Evolutionary conservation across 2,113 vertebrate species (phyloP).

Genomic region (Macrotis lagotis): DNA sequence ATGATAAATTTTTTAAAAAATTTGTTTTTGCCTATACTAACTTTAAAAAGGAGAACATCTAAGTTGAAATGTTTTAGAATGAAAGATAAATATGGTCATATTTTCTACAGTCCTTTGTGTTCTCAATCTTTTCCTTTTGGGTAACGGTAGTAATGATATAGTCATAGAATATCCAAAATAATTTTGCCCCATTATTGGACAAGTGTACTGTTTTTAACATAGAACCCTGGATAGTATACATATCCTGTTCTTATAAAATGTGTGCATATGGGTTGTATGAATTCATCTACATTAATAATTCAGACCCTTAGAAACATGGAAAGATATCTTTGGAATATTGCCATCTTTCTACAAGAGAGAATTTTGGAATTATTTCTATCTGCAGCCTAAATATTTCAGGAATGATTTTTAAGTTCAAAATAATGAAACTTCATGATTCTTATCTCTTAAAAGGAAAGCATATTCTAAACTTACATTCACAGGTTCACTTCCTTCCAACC

Average conservation of each 20-base stretch:
- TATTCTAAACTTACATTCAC: not conserved
- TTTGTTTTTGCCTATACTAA: conserved; percentile 40
- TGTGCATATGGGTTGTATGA: not conserved
- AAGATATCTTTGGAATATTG: not conserved
- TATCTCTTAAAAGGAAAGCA: not conserved
- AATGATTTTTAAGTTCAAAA: not conserved
- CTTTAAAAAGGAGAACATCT: not conserved
- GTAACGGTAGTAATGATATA: not conserved
- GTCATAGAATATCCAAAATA: not conserved
- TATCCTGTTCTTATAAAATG: not conserved
- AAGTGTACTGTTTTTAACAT: conserved; percentile 25
- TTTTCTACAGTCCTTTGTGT: conserved; percentile 19
- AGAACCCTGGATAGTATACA: not conserved
- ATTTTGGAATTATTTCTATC: not conserved
- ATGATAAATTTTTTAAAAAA: conserved; percentile 49
- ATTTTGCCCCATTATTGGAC: not conserved
- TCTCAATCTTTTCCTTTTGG: not conserved
- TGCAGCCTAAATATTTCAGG: not conserved
- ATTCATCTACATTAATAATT: not conserved
- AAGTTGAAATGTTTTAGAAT: conserved; percentile 13
- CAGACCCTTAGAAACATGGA: not conserved
- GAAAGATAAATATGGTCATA: conserved; percentile 31
- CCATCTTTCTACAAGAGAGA: not conserved
- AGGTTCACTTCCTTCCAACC: not conserved
- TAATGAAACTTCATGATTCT: not conserved